Base-by-base conservation (phyloP, 2,888 invertebrate genomes). In the Lasioglossum vierecki region DNA sequence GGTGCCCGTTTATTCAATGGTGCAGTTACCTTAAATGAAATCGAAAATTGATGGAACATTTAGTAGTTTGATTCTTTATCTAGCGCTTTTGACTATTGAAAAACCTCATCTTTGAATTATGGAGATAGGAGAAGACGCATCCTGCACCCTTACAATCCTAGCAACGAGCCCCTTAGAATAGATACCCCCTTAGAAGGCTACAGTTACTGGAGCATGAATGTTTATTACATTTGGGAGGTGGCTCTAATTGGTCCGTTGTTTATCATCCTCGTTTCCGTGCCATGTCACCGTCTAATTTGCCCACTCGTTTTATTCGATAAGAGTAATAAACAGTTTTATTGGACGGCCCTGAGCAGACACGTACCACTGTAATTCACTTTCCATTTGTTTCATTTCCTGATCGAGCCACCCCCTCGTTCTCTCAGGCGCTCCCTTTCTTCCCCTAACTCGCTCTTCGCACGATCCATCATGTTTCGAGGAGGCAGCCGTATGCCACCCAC, bases 401-500 rank as follows among this genome's bases (percentile, higher is more conserved):
- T 22, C 39, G 35, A 18, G 30, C 35, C 22, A 39, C 4, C n/a
- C 68, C 39, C 39, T 39, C 39, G 39, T 30, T 63, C 39, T 39
- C 18, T 9, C 39, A n/a, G 68, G 1, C 68, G 39, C 68, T n/a
- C 39, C 68, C 68, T 68, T 68, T 68, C 39, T 11, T n/a, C 39
- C 39, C 68, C 11, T 39, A 39, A 41, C 9, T 9, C 39, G 22
- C 68, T 68, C 39, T 35, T 68, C 68, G 68, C 35, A n/a, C 35
- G 68, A 11, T 22, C 8, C 49, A 49, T 63, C 26, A 35, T 63
- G 68, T n/a, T 73, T 66, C 44, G 30, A 5, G 26, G 66, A 66
- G 35, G 30, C 35, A 35, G 66, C 15, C 15, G 11, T 8, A 35
- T 22, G 22, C 83, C 83, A 77, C 77, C 83, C 77, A 77, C 46